Evolutionary conservation across 2,113 vertebrate species (phyloP), one percentile per base, ranked within the genome.

Genomic region (Rhea americana): DNA sequence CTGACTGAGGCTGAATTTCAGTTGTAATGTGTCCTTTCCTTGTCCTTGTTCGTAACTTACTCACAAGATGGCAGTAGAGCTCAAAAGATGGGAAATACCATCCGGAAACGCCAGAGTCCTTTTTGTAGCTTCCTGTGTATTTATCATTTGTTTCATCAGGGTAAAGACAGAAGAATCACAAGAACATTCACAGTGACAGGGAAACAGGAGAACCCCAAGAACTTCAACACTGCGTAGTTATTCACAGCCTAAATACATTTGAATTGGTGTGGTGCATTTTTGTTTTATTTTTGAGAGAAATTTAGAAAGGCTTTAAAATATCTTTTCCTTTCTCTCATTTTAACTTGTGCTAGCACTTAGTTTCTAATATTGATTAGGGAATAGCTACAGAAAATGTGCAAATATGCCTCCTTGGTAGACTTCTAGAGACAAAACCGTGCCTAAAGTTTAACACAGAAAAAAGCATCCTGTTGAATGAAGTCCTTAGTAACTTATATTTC

Each of bases 51-150:
- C 53, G 50, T 8, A 8, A 26, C 0, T 45, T 24, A 17, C 7
- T 70, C 96, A 93, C 81, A 2, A 91, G 95, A 65, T 92, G 96
- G 92, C 92, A 91, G 17, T 41, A 89, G 30, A 95, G 68, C 21
- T 41, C 84, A 66, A 30, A 6, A 8, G 43, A 83, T 90, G 65
- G 3, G 8, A 71, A 90, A 76, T 0, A 0, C 2, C 4, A 0
- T 15, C 45, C 1, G 0, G 55, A 72, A 72, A 56, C 5, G 22
- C 0, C 1, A 0, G 4, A 10, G 9, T 7, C 2, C 8, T 70
- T 32, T 59, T 58, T 14, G 7, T 26, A 18, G 1, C 1, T 2
- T 55, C 5, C 9, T 2, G 1, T 4, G 32, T 55, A 74, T 13
- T 20, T 47, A 19, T 19, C 10, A 5, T 26, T 61, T 39, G 5